Evolutionary conservation across 2,797 vertebrate genomes (phyloP), one percentile per base, ranked within the genome.

Genomic region (Limnodromus scolopaceus): DNA sequence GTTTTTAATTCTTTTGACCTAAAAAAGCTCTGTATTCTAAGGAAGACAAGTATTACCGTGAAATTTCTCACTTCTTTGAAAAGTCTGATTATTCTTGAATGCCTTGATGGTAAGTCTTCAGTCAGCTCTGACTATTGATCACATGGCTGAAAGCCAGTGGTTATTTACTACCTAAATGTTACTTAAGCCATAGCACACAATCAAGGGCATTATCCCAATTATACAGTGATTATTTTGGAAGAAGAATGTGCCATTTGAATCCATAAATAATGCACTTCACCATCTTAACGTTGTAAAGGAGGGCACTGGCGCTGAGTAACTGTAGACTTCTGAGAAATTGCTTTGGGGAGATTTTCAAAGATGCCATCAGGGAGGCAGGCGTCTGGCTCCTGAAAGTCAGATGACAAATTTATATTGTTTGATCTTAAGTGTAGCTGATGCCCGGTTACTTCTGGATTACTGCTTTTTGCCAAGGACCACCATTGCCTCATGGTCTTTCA

Each of bases 261-360:
- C 76, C 88, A 97, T 96, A 93, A 96, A 95, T 94, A 95, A 95
- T 97, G 92, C 54, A 96, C 58, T 81, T 88, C 66, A 55, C 34
- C 45, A 10, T 84, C 72, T 78, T 36, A 84, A 54, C 2, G 0
- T 71, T 57, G 76, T 17, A 39, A 88, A 91, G 38, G 15, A 25
- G 49, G 41, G 85, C 23, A 46, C 51, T 66, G 39, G 61, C 0
- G 0, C 45, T 71, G 45, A 72, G 28, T 49, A 57, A 64, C 53
- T 90, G 79, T 68, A 90, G 53, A 28, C 58, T 97, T 93, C 92
- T 86, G 83, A 96, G 92, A 97, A 94, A 96, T 65, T 65, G 41
- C 65, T 78, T 65, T 34, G 65, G 34, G 41, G 70, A 84, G 61
- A 36, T 60, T 65, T 81, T 78, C 57, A 65, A 10, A 88, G 87